These are phyloP conservation scores for Saguinus midas DNA, from an alignment of 2,113 vertebrate genomes.

Conservation along the genomic window DNA sequence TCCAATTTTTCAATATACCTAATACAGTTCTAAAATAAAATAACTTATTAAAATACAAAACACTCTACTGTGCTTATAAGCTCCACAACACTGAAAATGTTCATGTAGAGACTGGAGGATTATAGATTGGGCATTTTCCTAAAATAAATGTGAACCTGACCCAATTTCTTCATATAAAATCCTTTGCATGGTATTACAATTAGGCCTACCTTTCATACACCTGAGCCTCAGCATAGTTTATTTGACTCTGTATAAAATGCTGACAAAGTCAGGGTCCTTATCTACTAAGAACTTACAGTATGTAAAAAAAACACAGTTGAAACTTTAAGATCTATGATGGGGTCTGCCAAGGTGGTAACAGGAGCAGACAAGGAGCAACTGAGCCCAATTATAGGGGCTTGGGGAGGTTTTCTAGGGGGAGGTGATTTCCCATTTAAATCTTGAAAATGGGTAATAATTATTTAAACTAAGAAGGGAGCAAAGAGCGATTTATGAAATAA, in stretches of 20 bases:
- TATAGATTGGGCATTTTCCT: background rate
- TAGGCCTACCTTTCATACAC: background rate
- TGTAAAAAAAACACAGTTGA: background rate
- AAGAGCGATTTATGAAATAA: background rate
- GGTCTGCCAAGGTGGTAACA: background rate
- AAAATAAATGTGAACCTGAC: background rate
- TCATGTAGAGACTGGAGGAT: background rate
- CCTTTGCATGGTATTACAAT: background rate
- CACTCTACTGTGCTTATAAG: background rate
- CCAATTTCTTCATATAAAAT: background rate
- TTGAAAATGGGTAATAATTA: background rate
- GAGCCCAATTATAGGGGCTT: background rate
- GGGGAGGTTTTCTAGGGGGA: background rate
- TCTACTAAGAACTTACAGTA: background rate
- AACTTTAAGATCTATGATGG: background rate
- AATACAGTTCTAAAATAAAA: background rate
- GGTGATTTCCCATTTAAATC: background rate
- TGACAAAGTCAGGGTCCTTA: background rate
- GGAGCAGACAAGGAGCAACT: background rate
- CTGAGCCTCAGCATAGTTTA: background rate
- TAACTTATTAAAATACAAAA: background rate
- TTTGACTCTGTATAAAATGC: background rate
- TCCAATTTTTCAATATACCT: background rate
- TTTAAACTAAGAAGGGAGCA: background rate
- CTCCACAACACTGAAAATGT: background rate